Percentiles rank a stretch among this genome's conserved stretches.
Evolutionary conservation across 1,140 invertebrate species (phyloP).

Genomic region (Centruroides sculpturatus): DNA sequence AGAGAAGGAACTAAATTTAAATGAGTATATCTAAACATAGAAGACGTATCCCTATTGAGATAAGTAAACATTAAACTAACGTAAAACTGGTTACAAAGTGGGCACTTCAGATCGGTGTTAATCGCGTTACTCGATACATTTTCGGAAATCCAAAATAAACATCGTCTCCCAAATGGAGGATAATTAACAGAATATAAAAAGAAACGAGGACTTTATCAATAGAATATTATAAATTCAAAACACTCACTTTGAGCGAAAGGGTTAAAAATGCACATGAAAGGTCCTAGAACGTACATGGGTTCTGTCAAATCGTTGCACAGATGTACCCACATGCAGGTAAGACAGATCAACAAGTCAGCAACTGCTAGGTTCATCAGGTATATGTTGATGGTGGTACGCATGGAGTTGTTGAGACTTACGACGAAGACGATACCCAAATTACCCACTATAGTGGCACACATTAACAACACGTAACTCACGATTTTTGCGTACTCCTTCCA

Average conservation of each 20-base stretch:
- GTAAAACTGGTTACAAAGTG: too few relatives aligned
- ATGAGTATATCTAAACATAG: too few relatives aligned
- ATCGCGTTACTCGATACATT: too few relatives aligned
- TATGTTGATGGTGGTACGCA: constrained; percentile 21
- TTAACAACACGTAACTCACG: constrained; percentile 19
- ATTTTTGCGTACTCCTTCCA: constrained; percentile 27
- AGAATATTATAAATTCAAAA: not conserved
- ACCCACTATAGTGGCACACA: constrained; percentile 29
- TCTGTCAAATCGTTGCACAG: constrained; percentile 6
- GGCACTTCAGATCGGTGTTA: too few relatives aligned
- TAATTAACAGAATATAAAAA: too few relatives aligned
- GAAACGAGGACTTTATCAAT: too few relatives aligned
- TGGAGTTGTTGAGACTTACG: constrained; percentile 30
- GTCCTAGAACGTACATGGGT: constrained; percentile 6
- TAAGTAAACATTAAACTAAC: too few relatives aligned
- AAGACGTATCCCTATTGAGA: too few relatives aligned
- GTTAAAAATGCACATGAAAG: constrained; percentile 15
- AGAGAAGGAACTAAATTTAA: too few relatives aligned
- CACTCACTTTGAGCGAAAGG: constrained; percentile 15
- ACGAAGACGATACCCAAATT: constrained; percentile 38
- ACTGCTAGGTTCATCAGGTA: constrained; percentile 14
- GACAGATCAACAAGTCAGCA: constrained; percentile 10
- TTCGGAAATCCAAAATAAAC: too few relatives aligned
- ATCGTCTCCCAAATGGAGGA: too few relatives aligned
- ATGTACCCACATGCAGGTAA: constrained; percentile 11